Base-by-base conservation (phyloP, 2,888 invertebrate genomes). In the Lagria hirta region DNA sequence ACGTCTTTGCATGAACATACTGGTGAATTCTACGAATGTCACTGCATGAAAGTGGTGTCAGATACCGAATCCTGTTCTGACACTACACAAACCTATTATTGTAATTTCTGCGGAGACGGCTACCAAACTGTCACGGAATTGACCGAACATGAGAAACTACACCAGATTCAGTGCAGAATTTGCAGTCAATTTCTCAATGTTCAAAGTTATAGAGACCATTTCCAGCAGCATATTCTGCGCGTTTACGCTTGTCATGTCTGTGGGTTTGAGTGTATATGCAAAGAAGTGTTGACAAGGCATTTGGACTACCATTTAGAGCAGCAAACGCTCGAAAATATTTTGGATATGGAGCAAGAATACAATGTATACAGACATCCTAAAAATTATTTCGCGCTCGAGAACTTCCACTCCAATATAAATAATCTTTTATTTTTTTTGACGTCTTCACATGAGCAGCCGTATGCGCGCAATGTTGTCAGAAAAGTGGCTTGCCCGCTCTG, bases 331-430 rank as follows among this genome's bases (percentile, higher is more conserved):
- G 61, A 60, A 8, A 55, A 54, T 28, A 58, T 65, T 17, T 24
- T 65, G 2, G 60, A 62, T 28, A 57, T 65, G 62, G 65, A 65
- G 37, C 52, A 57, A 18, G 59, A 56, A 13, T 61, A 61, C 30
- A 40, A 46, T 24, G 35, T 50, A 22, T 50, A 48, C 27, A 41
- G 48, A 33, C 49, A 46, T 32, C 16, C 30, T 12, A 40, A 28
- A 20, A 15, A 35, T 7, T 52, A 47, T 35, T 54, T 57, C 34
- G 16, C 49, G 8, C 28, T 15, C 11, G 41, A 32, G n/a, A 48
- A 49, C 38, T 51, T 55, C 32, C 34, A 49, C 29, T 44, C 30
- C 6, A 57, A 53, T 32, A 60, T 62, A 41, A 56, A 50, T 16
- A 55, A 43, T 44, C 60, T 62, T 33, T 20, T 62, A n/a, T 48